Evolutionary conservation across 2,888 invertebrate genomes (phyloP), one percentile per base, ranked within the genome.

Genomic region (Pterobdella sp.): DNA sequence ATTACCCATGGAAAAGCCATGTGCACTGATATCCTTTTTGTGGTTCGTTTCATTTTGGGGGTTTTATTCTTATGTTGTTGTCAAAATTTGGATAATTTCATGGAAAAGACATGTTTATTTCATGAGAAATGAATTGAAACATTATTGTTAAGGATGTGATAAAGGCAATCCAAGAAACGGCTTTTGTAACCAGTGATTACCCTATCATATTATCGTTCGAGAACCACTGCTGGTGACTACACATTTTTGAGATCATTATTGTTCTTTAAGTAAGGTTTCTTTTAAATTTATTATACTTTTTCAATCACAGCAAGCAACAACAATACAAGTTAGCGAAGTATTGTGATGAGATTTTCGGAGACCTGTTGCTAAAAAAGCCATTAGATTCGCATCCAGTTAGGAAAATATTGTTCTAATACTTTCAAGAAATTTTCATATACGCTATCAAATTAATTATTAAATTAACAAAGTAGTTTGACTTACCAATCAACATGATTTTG

Each of bases 1-100:
- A 96, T 98, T 79, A 98, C 98, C 42, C 98, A 98, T 85, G 98
- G 98, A 65, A 96, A 96, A 87, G 98, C 98, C 4, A 98, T 99
- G 95, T 99, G 98, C 83, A 97, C 96, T 1, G 97, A 98, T 86
- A 97, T 98, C 81, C 86, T 95, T 34, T 99, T 97, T 86, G 96
- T 92, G 84, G 92, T 87, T 81, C 76, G 80, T 73, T 18, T n/a
- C 10, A 32, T 29, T 29, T 10, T 26, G 14, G 26, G n/a, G n/a
- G n/a, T 1, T 70, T 49, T 56, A n/a, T 31, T 14, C 2, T 34
- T n/a, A 34, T 1, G n/a, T 68, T 68, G 32, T 60, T 56, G 10
- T n/a, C 60, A 1, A 69, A 49, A 32, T 65, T 31, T 1, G 1
- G 31, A 26, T 7, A 34, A 65, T 65, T 31, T 3, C 10, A 32